These are phyloP conservation scores for Chelon labrosus DNA, from an alignment of 2,797 vertebrate species.

Conservation along the genomic window DNA sequence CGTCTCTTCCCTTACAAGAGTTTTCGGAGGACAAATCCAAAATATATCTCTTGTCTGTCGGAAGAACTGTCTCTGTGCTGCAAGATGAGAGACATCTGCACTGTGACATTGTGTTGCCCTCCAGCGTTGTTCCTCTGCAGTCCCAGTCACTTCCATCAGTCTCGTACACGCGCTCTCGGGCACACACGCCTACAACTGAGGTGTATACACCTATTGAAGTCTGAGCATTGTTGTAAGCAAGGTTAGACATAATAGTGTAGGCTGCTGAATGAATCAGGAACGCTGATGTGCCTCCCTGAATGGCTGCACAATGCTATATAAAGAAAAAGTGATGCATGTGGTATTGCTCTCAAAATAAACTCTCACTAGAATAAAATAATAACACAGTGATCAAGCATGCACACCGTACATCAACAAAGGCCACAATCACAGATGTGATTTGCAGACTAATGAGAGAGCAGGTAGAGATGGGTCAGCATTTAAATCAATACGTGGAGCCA, in stretches of 20 bases:
- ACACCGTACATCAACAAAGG: neutral
- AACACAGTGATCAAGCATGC: neutral
- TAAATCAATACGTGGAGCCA: conserved; percentile 44
- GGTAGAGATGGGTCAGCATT: conserved; percentile 25
- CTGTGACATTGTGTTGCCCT: conserved; percentile 50
- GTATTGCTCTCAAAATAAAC: neutral
- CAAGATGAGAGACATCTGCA: conserved; percentile 36
- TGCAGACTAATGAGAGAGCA: conserved; percentile 26
- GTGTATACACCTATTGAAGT: neutral
- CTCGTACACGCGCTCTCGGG: neutral
- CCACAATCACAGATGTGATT: conserved; percentile 2
- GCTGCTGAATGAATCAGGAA: conserved; percentile 32
- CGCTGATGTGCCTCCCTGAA: conserved; percentile 10
- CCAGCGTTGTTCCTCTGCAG: conserved; percentile 31
- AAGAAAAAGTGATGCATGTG: conserved; percentile 18
- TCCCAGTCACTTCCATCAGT: conserved; percentile 16
- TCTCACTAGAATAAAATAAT: neutral
- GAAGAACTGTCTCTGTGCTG: conserved; percentile 36
- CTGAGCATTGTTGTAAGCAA: conserved; percentile 13
- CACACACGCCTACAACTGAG: conserved; percentile 9
- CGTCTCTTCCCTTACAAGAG: conserved; percentile 12
- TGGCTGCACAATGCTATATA: conserved; percentile 6
- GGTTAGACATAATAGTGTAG: conserved; percentile 7
- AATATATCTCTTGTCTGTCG: conserved; percentile 24
- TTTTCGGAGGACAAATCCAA: conserved; percentile 43